Base-by-base conservation (phyloP, 2,888 invertebrate species). In the Nemotelus nigrinus region DNA sequence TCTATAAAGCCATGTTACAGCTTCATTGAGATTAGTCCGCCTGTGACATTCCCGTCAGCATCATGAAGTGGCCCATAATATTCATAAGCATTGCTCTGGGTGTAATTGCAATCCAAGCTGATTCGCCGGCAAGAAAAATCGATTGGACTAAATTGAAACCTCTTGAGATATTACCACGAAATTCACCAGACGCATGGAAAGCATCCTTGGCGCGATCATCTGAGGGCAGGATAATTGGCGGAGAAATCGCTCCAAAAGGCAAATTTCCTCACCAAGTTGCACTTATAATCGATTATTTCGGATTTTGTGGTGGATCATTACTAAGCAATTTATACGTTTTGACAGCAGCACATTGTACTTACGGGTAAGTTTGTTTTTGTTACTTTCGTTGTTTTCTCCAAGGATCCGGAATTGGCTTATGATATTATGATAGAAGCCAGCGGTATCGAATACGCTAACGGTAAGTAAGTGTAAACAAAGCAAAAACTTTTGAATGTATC, bases 261-360 rank as follows among this genome's bases (percentile, higher is more conserved):
- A n/a, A 47, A 48, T 63, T 47, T 5, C 74, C 74, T 4, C n/a
- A 74, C n/a, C 74, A 74, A 60, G 74, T 50, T 6, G 74, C 39
- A 3, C 41, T 74, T 3, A 4, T 74, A 6, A 74, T 60, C 7
- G 63, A 74, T 48, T 4, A 25, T 4, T 60, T 60, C 6, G 25
- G 41, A 1, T 74, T 43, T 43, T 74, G 74, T 10, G 74, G 74
- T 60, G 74, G 74, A 25, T 10, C 39, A 39, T 44, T 74, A 8
- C 39, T 74, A 4, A 45, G n/a, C 5, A 41, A 74, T n/a, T 63
- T 74, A 41, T 74, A 74, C 8, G 74, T 74, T 39, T 10, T 74
- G 25, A 74, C 74, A 3, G 74, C 74, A 3, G 74, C 74, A 4
- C 74, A 74, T 74, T 74, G 74, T 44, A 60, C 74, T 45, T 43